These are phyloP conservation scores for Mormyrus lacerda DNA, from an alignment of 2,113 vertebrate species.

Conservation along the genomic window DNA sequence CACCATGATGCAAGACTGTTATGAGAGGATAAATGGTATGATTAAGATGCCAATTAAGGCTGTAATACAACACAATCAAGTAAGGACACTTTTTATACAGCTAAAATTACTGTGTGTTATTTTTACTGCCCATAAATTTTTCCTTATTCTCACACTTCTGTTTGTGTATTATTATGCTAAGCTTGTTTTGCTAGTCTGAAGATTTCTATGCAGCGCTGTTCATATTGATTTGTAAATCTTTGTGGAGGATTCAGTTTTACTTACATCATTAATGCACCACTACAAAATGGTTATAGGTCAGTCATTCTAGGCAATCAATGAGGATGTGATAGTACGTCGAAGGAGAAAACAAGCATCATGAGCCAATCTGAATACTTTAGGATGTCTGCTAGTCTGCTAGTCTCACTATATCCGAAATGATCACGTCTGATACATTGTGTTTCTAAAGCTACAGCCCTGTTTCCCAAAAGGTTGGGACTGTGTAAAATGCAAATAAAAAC, in stretches of 20 bases:
- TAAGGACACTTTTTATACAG: background rate
- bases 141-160: background rate
- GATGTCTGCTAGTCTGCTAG: background rate
- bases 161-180: background rate
- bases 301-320: background rate
- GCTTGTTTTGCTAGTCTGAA: background rate
- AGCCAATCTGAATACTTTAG: background rate
- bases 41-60: background rate
- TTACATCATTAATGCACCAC: background rate
- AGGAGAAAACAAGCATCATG: background rate
- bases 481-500: background rate
- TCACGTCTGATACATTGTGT: background rate
- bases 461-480: background rate
- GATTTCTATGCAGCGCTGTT: background rate
- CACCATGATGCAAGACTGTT: background rate
- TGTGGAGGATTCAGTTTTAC: background rate
- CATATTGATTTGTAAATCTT: background rate
- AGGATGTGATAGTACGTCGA: background rate
- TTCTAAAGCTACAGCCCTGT: background rate
- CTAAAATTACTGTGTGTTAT: background rate
- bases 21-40: background rate
- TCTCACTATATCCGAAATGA: background rate
- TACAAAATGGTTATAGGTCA: background rate
- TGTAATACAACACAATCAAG: background rate
- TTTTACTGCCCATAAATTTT: background rate